Percentiles rank a stretch among this genome's conserved stretches.
These are phyloP conservation scores for Sogatella furcifera DNA, from an alignment of 1,140 invertebrate species.

Conservation along the genomic window DNA sequence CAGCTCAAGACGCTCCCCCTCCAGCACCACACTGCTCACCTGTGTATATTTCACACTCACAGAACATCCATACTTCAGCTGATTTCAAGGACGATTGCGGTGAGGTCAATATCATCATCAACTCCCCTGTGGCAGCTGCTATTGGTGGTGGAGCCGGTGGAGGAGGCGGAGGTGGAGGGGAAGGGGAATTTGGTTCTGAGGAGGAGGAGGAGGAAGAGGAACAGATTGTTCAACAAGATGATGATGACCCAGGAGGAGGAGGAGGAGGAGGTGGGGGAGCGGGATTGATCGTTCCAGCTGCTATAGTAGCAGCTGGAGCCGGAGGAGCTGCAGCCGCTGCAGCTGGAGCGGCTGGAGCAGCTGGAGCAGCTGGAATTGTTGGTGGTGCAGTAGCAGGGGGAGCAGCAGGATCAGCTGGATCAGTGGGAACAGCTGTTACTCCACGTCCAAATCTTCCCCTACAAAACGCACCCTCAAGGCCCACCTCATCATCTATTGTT, in stretches of 20 bases:
- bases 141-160: slow-evolving; percentile 2
- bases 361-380: not conserved
- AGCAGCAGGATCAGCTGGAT: not conserved
- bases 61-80: slow-evolving; percentile 2
- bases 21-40: slow-evolving; percentile 5
- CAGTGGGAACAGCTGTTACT: not conserved
- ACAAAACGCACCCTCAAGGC: not conserved
- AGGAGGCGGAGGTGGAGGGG: slow-evolving; percentile 3
- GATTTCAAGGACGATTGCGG: slow-evolving; percentile 6
- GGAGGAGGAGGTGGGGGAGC: slow-evolving; percentile 6
- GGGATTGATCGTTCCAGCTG: not conserved
- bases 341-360: not conserved
- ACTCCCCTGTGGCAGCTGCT: slow-evolving; percentile 8
- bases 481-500: slow-evolving; percentile 1
- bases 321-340: slow-evolving; percentile 11
- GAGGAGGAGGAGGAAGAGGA: slow-evolving; percentile 12
- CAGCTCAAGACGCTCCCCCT: not conserved
- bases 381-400: not conserved
- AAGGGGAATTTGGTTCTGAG: not conserved
- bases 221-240: not conserved
- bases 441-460: not conserved
- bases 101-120: slow-evolving; percentile 14
- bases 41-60: slow-evolving; percentile 1
- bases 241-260: slow-evolving; percentile 1
- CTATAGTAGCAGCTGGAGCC: slow-evolving; percentile 6